Percentiles rank a stretch among this genome's conserved stretches.
These are phyloP conservation scores for Chloropsis cyanopogon DNA, from an alignment of 2,113 vertebrate species.

Conservation along the genomic window DNA sequence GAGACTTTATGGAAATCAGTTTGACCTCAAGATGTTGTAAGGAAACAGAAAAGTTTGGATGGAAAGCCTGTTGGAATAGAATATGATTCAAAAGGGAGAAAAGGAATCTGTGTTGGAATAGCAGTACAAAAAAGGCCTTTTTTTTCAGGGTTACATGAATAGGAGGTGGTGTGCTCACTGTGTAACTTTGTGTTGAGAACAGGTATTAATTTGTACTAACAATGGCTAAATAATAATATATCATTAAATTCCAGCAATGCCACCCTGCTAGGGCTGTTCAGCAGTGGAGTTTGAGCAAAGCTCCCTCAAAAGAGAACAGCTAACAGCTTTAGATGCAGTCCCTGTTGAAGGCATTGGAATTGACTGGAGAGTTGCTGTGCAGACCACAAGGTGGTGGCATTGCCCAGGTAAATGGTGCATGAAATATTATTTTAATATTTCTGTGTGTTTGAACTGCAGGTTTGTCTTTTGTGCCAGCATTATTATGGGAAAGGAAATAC, in stretches of 20 bases:
- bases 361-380: neutral
- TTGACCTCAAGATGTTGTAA: neutral
- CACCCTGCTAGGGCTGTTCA: neutral
- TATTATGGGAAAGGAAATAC: neutral
- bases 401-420: neutral
- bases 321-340: neutral
- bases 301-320: neutral
- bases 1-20: neutral
- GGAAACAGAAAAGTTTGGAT: neutral
- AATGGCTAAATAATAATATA: fast-evolving
- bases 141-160: neutral
- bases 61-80: neutral
- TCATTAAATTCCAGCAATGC: neutral
- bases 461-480: neutral
- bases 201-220: neutral
- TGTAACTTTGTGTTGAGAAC: neutral
- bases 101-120: neutral
- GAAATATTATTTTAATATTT: fast-evolving
- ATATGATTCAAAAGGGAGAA: neutral
- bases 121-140: neutral
- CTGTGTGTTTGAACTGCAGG: neutral
- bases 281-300: neutral
- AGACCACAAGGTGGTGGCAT: slow-evolving; percentile 65
- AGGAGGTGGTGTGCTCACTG: neutral
- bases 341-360: fast-evolving